Conservation (phyloP, 92 coral and sea anemone genomes). For the Montipora capitata region DNA sequence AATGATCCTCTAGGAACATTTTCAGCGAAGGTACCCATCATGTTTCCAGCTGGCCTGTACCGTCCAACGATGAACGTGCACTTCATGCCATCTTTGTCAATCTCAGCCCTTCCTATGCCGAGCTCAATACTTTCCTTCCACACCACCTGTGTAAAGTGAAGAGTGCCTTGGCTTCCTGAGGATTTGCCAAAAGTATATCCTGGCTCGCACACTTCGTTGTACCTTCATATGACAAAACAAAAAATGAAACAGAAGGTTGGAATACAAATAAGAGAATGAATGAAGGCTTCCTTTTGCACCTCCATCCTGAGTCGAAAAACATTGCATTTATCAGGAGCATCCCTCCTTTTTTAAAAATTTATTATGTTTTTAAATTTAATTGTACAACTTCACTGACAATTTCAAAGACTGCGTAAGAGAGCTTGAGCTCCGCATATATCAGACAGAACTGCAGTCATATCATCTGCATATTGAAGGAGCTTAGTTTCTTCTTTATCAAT, state of each 20-base stretch:
- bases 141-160: slow-evolving; percentile 91
- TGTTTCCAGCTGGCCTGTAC: slow-evolving; percentile 87
- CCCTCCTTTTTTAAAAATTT: no score
- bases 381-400: no score
- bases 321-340: no score
- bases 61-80: slow-evolving; percentile 89
- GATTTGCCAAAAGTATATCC: slow-evolving; percentile 82
- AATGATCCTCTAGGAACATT: slow-evolving; percentile 82
- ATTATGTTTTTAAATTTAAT: no score
- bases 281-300: no score
- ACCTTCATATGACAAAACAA: slow-evolving; percentile 58
- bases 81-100: slow-evolving; percentile 73
- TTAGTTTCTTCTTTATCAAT: no score
- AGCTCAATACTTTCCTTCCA: slow-evolving; percentile 86
- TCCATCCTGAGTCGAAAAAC: no score
- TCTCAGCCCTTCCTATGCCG: slow-evolving; percentile 86
- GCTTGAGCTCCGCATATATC: no score
- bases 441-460: no score
- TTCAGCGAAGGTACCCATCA: slow-evolving; percentile 62
- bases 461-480: no score
- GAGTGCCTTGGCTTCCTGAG: slow-evolving; percentile 72
- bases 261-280: no score
- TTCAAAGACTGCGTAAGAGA: no score
- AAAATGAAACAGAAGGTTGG: neutral
- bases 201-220: slow-evolving; percentile 89